A percentile compares a stretch with the other conserved stretches of the same genome.
phyloP scores from a whole-genome alignment of 2,797 vertebrate species.

The Rhinoraja longicauda region DNA sequence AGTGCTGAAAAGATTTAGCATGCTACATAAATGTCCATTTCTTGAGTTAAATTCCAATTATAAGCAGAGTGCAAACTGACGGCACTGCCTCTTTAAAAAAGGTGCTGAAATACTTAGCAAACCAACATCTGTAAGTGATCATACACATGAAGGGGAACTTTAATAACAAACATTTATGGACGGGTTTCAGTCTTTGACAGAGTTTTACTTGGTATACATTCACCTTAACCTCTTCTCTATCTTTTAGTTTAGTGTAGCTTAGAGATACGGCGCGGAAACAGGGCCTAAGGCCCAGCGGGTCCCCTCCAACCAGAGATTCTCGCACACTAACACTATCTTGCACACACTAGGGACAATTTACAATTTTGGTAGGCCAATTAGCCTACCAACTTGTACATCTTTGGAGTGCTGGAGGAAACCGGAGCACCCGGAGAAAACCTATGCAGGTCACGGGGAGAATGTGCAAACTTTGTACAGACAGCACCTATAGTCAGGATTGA shows the following conservation, averaged over 20 bases:
- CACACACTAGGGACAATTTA: no score
- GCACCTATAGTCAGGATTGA: no score
- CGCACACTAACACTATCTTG: no score
- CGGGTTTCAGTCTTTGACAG: conserved; percentile 47
- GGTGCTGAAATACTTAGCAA: conserved; percentile 47
- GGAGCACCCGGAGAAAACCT: no score
- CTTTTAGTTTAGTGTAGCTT: not conserved
- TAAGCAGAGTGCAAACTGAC: conserved; percentile 47
- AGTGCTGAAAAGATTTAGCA: conserved; percentile 43
- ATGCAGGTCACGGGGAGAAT: no score
- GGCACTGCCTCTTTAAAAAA: conserved; percentile 47
- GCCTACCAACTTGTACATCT: no score
- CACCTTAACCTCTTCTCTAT: conserved; percentile 12
- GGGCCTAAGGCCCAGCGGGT: no score
- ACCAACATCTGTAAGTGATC: conserved; percentile 53
- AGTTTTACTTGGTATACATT: conserved; percentile 39
- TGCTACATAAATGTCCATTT: conserved; percentile 40
- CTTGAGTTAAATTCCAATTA: conserved; percentile 47
- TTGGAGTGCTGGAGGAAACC: no score
- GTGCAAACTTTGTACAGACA: no score
- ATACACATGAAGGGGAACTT: conserved; percentile 51
- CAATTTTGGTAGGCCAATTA: no score
- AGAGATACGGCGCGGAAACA: no score
- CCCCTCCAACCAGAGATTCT: no score
- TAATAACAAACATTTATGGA: conserved; percentile 51